A percentile compares a stretch with the other conserved stretches of the same genome.
phyloP scores from a whole-genome alignment of 2,888 invertebrate genomes.

The Lasioglossum marginatum region DNA sequence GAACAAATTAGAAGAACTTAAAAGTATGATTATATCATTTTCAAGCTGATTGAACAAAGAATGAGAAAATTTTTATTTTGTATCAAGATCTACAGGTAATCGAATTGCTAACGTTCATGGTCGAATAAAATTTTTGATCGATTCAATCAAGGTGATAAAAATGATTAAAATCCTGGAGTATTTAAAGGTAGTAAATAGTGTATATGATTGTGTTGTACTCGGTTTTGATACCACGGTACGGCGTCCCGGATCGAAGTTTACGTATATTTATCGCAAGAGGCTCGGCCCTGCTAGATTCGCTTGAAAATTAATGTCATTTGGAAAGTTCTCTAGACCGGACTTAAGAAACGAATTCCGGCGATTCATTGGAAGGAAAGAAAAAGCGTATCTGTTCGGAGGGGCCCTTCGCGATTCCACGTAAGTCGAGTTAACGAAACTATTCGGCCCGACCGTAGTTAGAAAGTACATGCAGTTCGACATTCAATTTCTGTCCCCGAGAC shows the following conservation, averaged over 20 bases:
- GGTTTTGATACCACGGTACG: no score
- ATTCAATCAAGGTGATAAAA: neutral
- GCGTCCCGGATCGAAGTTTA: neutral
- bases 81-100: no score
- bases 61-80: neutral
- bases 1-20: no score
- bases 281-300: neutral
- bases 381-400: constrained; percentile 3
- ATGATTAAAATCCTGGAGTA: neutral
- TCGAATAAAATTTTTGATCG: no score
- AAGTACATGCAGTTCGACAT: constrained; percentile 61
- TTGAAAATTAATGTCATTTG: constrained; percentile 25
- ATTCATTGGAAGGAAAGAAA: neutral
- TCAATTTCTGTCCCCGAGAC: constrained; percentile 68
- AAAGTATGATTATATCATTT: no score
- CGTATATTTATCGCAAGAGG: neutral
- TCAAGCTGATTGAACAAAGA: no score
- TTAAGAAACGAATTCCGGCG: constrained; percentile 27
- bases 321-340: constrained; percentile 22
- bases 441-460: constrained; percentile 54
- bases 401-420: constrained; percentile 33
- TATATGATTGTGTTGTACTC: no score
- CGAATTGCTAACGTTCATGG: no score
- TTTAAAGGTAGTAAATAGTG: neutral
- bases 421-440: constrained; percentile 63